Conservation (phyloP, 1,140 invertebrate genomes). For the Drosophila santomea region DNA sequence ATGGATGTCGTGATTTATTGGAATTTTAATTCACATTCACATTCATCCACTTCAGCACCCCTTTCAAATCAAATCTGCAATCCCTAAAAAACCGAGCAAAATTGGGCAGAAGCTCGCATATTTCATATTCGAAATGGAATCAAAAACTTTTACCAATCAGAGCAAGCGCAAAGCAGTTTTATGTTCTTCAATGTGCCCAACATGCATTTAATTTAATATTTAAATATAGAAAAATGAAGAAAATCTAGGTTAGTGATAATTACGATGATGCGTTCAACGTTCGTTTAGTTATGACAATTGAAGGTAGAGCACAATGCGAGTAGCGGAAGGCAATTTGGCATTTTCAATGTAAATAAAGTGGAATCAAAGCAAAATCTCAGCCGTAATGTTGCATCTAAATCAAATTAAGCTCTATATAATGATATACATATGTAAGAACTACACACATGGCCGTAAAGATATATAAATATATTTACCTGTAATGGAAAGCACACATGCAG, state of each 20-base stretch:
- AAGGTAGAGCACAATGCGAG: conserved; percentile 22
- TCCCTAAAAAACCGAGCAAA: background rate
- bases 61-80: conserved; percentile 19
- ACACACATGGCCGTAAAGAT: conserved; percentile 29
- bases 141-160: conserved; percentile 56
- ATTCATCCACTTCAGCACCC: background rate
- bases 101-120: conserved; percentile 7
- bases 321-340: conserved; percentile 13
- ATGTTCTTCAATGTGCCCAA: conserved; percentile 62
- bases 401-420: conserved; percentile 52
- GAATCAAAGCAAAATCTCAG: conserved; percentile 50
- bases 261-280: conserved; percentile 76
- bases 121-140: conserved; percentile 58
- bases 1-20: conserved; percentile 39
- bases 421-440: conserved; percentile 35
- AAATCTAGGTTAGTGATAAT: conserved; percentile 78
- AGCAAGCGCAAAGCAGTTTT: conserved; percentile 52
- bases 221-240: conserved; percentile 2
- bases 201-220: conserved; percentile 67
- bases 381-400: conserved; percentile 48
- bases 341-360: conserved; percentile 71
- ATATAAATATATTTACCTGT: conserved; percentile 14
- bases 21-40: no score
- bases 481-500: conserved; percentile 16
- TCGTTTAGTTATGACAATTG: conserved; percentile 78